Base-by-base conservation (phyloP, 2,888 invertebrate species). In the Tinea pellionella region DNA sequence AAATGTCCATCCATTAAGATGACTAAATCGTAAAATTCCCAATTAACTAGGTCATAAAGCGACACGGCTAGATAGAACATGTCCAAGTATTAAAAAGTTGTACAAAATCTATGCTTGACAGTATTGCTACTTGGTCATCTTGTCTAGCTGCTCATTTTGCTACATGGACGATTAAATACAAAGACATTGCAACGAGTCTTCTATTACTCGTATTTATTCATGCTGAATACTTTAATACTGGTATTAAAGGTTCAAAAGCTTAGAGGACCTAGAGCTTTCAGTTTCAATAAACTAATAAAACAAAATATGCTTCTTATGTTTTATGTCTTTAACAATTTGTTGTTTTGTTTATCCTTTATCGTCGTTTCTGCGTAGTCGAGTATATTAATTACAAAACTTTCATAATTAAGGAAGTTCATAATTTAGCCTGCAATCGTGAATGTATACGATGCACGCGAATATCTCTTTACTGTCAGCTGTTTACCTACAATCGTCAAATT, bases 341-440 rank as follows among this genome's bases (percentile, higher is more conserved):
- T 29, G 2, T 51, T 51, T 51, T 51, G 16, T 13, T 42, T 42
- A 42, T n/a, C 8, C 42, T 42, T 12, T n/a, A 24, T 24, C 24
- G 53, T 24, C 24, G n/a, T 12, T 7, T 9, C 53, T 53, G 16
- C 53, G 19, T 6, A 3, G 15, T 32, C 4, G 29, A 32, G 15
- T 4, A 30, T 57, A 32, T 57, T 57, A 32, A 57, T 57, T 57
- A 12, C 24, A 57, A 57, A 57, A 57, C 32, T 57, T 57, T 13
- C 12, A n/a, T 57, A 57, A 32, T 57, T 57, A 57, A 57, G 57
- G 57, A 57, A 57, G 57, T 57, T 57, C 7, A 57, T 57, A 57
- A 57, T 57, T 57, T 57, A 6, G 57, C 32, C 2, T 24, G 57
- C 57, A 13, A 18, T 18, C 15, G 30, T 16, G 57, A 55, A 57